phyloP scores from a whole-genome alignment of 2,797 vertebrate species.

The Passerculus sandwichensis region DNA sequence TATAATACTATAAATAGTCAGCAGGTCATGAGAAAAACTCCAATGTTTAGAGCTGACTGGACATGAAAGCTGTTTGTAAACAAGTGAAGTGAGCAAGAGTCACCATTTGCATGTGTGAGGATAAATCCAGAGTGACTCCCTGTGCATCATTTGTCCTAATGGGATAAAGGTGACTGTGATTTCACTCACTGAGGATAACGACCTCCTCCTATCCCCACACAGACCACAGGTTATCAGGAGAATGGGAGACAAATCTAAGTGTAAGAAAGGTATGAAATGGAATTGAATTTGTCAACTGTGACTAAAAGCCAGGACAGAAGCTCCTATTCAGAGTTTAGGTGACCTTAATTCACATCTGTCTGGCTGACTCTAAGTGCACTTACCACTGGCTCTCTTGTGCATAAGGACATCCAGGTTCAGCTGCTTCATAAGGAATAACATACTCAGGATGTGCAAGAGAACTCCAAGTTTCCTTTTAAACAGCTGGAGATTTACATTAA shows the following conservation, averaged over 20 bases:
- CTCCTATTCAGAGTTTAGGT: background rate
- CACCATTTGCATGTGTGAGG: background rate
- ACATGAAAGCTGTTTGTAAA: slow-evolving; percentile 15
- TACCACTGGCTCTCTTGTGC: background rate
- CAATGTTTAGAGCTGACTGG: background rate
- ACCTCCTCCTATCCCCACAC: background rate
- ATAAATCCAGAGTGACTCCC: background rate
- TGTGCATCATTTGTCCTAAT: background rate
- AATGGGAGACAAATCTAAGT: background rate
- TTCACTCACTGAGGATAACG: background rate
- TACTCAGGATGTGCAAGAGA: background rate
- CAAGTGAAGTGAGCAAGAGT: background rate
- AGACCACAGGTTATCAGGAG: background rate
- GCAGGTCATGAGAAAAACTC: background rate
- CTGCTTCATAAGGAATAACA: background rate
- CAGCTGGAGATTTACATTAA: slow-evolving; percentile 14
- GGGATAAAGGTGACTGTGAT: background rate
- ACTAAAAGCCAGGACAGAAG: slow-evolving; percentile 15
- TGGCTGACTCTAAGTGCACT: background rate
- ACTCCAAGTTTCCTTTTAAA: slow-evolving; percentile 1
- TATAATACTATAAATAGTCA: background rate
- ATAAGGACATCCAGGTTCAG: background rate
- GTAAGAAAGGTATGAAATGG: background rate
- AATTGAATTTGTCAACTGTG: background rate
- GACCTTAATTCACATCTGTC: slow-evolving; percentile 35